Conservation (phyloP, 2,888 invertebrate species). For the Branchellion lobata region DNA sequence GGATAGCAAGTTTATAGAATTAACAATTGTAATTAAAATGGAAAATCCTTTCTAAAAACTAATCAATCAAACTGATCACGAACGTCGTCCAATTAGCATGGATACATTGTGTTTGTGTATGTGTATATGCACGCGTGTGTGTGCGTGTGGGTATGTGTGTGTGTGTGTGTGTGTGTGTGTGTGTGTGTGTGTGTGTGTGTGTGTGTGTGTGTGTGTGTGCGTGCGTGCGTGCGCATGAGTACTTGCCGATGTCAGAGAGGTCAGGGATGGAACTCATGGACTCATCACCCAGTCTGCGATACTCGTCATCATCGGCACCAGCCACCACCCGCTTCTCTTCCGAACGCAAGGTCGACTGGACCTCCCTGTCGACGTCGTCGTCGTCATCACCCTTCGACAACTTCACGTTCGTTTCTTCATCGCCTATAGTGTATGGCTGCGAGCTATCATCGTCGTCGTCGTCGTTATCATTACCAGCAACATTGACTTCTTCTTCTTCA, state of each 20-base stretch:
- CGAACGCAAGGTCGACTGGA: background rate
- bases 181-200: too few species aligned
- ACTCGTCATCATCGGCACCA: conserved; percentile 1
- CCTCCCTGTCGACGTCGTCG: conserved; percentile 7
- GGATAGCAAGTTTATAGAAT: too few species aligned
- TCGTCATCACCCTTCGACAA: background rate
- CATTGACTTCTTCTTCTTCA: conserved; percentile 29
- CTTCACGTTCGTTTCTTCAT: conserved; percentile 7
- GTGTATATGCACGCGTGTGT: too few species aligned
- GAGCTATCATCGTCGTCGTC: conserved; percentile 1
- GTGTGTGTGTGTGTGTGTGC: too few species aligned
- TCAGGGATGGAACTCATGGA: background rate
- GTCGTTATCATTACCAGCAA: conserved; percentile 30
- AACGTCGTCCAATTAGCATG: too few species aligned
- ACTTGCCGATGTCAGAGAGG: background rate
- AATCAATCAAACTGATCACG: too few species aligned
- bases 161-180: too few species aligned
- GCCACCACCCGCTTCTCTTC: background rate
- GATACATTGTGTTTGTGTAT: too few species aligned
- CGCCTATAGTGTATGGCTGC: background rate
- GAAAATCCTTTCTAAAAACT: too few species aligned
- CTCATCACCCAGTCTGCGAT: background rate
- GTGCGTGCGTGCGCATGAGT: too few species aligned
- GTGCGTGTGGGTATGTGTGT: too few species aligned
- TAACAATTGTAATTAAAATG: too few species aligned